phyloP scores from a whole-genome alignment of 2,113 vertebrate genomes.

The Catagonus wagneri region DNA sequence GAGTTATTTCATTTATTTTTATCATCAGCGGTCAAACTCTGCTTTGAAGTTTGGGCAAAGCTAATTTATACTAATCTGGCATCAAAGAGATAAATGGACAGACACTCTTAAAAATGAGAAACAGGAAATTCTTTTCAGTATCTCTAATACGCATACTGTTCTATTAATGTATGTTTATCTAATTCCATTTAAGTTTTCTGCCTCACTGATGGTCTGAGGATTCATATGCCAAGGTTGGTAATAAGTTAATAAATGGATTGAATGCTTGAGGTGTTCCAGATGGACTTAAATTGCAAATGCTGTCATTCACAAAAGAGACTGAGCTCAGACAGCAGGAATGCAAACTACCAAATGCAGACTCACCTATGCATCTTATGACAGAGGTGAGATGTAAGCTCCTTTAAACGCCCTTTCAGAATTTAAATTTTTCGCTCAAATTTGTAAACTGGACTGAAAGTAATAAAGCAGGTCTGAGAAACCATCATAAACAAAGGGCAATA shows the following conservation, averaged over 20 bases:
- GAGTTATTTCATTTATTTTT: slow-evolving; percentile 74
- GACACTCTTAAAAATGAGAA: slow-evolving; percentile 48
- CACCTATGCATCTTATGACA: slow-evolving; percentile 31
- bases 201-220: slow-evolving; percentile 72
- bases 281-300: slow-evolving; percentile 76
- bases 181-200: slow-evolving; percentile 78
- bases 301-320: slow-evolving; percentile 73
- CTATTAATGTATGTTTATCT: slow-evolving; percentile 77
- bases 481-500: neutral
- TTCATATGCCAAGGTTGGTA: slow-evolving; percentile 75
- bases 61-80: slow-evolving; percentile 73
- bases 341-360: slow-evolving; percentile 21
- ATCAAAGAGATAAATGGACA: slow-evolving; percentile 73
- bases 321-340: slow-evolving; percentile 4
- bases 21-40: slow-evolving; percentile 16
- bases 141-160: slow-evolving; percentile 64
- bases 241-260: slow-evolving; percentile 83
- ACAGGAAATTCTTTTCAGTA: slow-evolving; percentile 21
- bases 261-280: slow-evolving; percentile 75
- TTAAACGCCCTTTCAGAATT: neutral
- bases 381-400: neutral
- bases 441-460: neutral
- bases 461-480: neutral
- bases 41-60: slow-evolving; percentile 31
- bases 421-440: slow-evolving; percentile 24